phyloP scores from a whole-genome alignment of 2,797 vertebrate genomes.

The Sphenopsis melanotis region DNA sequence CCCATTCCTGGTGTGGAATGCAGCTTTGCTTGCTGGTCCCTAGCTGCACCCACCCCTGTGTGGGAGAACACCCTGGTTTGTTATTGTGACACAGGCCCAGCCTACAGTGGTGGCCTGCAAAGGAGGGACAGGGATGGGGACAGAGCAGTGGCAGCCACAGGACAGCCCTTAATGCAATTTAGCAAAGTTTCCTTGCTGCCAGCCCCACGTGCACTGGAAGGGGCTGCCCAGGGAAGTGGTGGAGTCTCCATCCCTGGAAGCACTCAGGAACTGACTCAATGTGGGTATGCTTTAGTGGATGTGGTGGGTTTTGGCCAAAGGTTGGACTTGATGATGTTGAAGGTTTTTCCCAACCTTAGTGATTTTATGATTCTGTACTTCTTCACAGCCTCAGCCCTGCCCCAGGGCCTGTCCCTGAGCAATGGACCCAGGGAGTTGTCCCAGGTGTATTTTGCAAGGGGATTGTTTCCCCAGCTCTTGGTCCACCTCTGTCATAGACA shows the following conservation, averaged over 20 bases:
- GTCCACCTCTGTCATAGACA: neutral
- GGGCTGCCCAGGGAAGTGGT: neutral
- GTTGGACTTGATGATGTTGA: neutral
- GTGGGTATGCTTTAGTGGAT: neutral
- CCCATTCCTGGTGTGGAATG: neutral
- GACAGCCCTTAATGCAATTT: neutral
- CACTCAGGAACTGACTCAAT: neutral
- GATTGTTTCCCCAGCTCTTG: neutral
- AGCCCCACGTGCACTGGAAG: neutral
- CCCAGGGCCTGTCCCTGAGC: neutral
- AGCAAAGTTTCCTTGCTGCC: neutral
- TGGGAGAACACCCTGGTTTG: neutral
- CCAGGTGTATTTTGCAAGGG: neutral
- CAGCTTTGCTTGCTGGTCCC: neutral
- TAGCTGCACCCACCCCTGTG: neutral
- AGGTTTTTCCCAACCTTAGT: neutral
- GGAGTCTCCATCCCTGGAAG: neutral
- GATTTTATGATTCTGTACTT: neutral
- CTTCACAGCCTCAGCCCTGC: neutral
- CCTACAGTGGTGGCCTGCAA: neutral
- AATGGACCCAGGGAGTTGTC: neutral
- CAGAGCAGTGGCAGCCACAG: neutral
- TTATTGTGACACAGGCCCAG: rapidly evolving
- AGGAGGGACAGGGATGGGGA: neutral
- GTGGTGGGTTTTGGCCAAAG: neutral